Conservation (phyloP, 2,113 vertebrate species). For the Corydoras maculifer region DNA sequence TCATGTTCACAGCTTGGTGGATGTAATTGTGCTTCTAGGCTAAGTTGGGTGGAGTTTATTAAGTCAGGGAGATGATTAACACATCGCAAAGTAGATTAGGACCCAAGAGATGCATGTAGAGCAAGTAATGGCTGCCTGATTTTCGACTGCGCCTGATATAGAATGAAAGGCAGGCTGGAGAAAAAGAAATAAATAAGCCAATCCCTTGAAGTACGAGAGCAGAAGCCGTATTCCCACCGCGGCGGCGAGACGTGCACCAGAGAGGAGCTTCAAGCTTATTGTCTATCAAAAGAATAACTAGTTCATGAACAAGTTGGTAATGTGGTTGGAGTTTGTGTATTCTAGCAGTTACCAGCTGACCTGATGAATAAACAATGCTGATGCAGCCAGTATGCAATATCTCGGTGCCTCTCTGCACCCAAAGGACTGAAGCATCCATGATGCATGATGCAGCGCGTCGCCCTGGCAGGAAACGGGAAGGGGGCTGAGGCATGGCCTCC, state of each 20-base stretch:
- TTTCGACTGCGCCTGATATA: not conserved
- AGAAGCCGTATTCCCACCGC: not conserved
- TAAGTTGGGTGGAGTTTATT: not conserved
- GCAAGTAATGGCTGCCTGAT: not conserved
- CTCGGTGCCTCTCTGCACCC: conserved; percentile 11
- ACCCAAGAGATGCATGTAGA: not conserved
- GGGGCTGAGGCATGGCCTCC: conserved; percentile 31
- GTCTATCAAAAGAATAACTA: conserved; percentile 25
- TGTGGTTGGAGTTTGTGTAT: conserved; percentile 10
- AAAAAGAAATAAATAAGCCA: not conserved
- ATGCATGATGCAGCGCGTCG: conserved; percentile 49
- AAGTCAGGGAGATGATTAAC: conserved; percentile 6
- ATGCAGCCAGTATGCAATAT: conserved; percentile 20
- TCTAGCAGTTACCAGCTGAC: conserved; percentile 42
- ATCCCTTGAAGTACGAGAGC: not conserved
- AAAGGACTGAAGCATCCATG: conserved; percentile 47
- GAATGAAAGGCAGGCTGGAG: not conserved
- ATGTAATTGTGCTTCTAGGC: not conserved
- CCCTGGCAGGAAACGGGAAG: conserved; percentile 45
- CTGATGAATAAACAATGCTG: conserved; percentile 53
- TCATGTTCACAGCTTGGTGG: not conserved
- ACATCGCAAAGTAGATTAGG: conserved; percentile 16
- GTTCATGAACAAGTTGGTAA: conserved; percentile 22
- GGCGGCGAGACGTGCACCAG: not conserved
- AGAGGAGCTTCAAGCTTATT: not conserved